Evolutionary conservation across 2,888 invertebrate genomes (phyloP), one percentile per base, ranked within the genome.

Genomic region (Microdon myrmicae): DNA sequence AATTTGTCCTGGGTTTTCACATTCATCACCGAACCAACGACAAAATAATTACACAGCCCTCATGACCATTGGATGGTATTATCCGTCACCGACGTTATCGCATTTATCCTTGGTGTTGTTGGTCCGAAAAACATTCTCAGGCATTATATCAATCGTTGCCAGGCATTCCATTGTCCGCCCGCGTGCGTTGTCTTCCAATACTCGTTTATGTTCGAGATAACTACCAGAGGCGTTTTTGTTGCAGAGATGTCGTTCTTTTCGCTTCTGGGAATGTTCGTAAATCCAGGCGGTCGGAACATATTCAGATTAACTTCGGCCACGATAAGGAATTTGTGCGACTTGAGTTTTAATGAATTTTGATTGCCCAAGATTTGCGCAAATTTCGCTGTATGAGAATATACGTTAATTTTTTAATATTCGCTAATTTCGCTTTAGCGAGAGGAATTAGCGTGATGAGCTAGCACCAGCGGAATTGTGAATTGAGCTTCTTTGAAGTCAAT

Each of bases 101-200:
- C n/a, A 37, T 23, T n/a, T 5, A 43, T 16, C 13, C 10, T 14
- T 14, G n/a, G 13, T 43, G 23, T 14, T 23, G 3, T n/a, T 12
- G n/a, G n/a, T 28, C n/a, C 23, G 8, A 37, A 26, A 17, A 41
- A 8, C 16, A 12, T 14, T 31, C 19, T 25, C 3, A 10, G 23
- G 19, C 20, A 54, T 26, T 38, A 38, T 54, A 54, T 54, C 54
- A 47, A 53, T 22, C n/a, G n/a, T n/a, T 14, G 14, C 5, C 7
- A 9, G n/a, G 5, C 26, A 9, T 38, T 31, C 6, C 8, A 28
- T 37, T 19, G 14, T 22, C 43, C 43, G 31, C 54, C 45, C 32
- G 19, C 45, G 45, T 22, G 22, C 16, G 25, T 44, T 16, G 29
- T 29, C 29, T 35, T 10, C 19, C 38, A n/a, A 28, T 9, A 45